Base-by-base conservation (phyloP, 2,888 invertebrate genomes). In the Heteromurus nitidus region DNA sequence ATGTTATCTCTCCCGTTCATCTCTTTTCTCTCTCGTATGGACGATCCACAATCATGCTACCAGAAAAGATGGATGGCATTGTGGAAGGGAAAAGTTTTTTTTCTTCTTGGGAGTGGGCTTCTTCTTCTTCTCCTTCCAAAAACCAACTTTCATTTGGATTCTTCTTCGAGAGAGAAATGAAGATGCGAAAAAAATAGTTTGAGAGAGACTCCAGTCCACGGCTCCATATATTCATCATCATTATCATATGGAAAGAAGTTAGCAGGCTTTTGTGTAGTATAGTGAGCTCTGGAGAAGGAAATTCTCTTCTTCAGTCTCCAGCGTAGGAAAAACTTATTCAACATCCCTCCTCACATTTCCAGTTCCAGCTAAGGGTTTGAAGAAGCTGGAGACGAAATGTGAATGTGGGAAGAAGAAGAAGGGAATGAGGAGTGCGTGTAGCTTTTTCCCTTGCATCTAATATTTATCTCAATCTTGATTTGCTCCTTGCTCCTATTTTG, bases 381-480 rank as follows among this genome's bases (percentile, higher is more conserved):
- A n/a, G n/a, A n/a, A n/a, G n/a, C n/a, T n/a, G n/a, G n/a, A n/a
- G n/a, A n/a, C n/a, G n/a, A n/a, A n/a, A n/a, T n/a, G n/a, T n/a
- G n/a, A n/a, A n/a, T n/a, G n/a, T n/a, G n/a, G n/a, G n/a, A n/a
- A n/a, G n/a, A n/a, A n/a, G n/a, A n/a, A n/a, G n/a, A n/a, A n/a
- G n/a, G n/a, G n/a, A n/a, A n/a, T n/a, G n/a, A n/a, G n/a, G n/a
- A n/a, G n/a, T n/a, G n/a, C n/a, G n/a, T n/a, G n/a, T n/a, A n/a
- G n/a, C n/a, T n/a, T n/a, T n/a, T 50, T 20, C 22, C n/a, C 36
- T 53, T n/a, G 50, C 26, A 22, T 68, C 30, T 76, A 58, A 70
- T 79, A 70, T 76, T 79, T 79, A 79, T 79, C 70, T 79, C 70
- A 44, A 79, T 79, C 79, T 79, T 79, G 70, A 70, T 79, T 70